Evolutionary conservation across 2,797 vertebrate species (phyloP).

Genomic region (Orestias chungarensis): DNA sequence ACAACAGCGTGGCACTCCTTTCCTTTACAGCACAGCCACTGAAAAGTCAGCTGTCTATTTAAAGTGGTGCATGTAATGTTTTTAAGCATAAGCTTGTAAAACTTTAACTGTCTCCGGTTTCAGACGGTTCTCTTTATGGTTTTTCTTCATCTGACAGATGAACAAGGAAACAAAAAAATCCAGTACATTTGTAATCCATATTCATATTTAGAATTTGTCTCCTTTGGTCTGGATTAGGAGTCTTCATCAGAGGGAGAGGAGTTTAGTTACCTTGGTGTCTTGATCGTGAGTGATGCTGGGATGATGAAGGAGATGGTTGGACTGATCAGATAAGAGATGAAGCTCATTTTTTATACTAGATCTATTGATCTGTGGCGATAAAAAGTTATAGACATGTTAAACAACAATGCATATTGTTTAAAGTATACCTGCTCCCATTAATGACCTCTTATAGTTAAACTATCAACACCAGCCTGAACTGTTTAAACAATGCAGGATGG

Average conservation of each 20-base stretch:
- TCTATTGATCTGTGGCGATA: background rate
- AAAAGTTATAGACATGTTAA: background rate
- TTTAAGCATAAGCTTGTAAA: conserved; percentile 2
- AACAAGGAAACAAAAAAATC: background rate
- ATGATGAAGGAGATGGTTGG: background rate
- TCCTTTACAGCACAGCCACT: conserved; percentile 64
- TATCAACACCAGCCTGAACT: background rate
- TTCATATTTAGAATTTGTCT: background rate
- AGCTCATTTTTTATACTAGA: background rate
- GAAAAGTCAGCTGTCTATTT: conserved; percentile 30
- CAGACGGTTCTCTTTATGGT: background rate
- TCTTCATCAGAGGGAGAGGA: background rate
- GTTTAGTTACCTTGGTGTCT: background rate
- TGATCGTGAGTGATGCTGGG: background rate
- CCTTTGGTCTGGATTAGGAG: background rate
- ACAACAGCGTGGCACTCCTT: conserved; percentile 73
- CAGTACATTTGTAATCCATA: background rate
- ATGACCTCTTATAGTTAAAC: background rate
- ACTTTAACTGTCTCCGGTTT: background rate
- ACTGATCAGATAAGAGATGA: background rate
- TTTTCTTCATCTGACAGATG: background rate
- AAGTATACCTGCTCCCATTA: too few species aligned
- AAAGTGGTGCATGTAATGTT: conserved; percentile 10
- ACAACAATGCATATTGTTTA: background rate
- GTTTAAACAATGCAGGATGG: background rate